Conservation (phyloP, 2,113 vertebrate species). For the Ptyas mucosa region DNA sequence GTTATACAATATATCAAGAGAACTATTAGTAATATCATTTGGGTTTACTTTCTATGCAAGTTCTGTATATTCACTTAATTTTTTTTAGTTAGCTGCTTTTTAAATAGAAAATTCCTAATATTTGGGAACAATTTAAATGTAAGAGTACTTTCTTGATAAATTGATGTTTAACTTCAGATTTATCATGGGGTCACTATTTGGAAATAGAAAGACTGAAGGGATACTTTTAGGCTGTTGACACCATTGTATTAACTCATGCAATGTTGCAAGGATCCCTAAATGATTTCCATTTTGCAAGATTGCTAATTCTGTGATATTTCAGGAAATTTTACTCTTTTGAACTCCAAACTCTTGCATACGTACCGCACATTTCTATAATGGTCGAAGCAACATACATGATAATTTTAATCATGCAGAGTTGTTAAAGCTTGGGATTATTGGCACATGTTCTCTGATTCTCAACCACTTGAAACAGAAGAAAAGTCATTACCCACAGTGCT, state of each 20-base stretch:
- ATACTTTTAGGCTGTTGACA: background rate
- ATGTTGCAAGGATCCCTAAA: background rate
- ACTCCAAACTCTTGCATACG: background rate
- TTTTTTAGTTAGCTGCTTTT: background rate
- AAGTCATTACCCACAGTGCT: background rate
- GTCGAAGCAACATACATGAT: background rate
- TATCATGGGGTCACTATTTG: background rate
- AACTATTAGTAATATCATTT: slow-evolving; percentile 21
- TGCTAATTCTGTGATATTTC: background rate
- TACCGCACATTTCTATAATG: background rate
- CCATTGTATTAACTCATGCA: background rate
- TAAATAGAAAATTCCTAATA: background rate
- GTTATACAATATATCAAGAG: background rate
- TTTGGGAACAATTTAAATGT: background rate
- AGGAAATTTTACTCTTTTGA: background rate
- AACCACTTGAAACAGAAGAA: background rate
- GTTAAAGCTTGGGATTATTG: background rate
- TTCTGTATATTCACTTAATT: background rate
- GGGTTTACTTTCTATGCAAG: slow-evolving; percentile 33
- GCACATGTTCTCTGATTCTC: background rate
- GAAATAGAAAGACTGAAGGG: background rate
- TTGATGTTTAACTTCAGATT: background rate
- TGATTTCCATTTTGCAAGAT: background rate
- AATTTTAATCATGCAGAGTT: background rate
- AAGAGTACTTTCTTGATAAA: background rate